A percentile compares a stretch with the other conserved stretches of the same genome.
Conservation (phyloP, 2,888 invertebrate species). For the Eupeodes latifasciatus region DNA sequence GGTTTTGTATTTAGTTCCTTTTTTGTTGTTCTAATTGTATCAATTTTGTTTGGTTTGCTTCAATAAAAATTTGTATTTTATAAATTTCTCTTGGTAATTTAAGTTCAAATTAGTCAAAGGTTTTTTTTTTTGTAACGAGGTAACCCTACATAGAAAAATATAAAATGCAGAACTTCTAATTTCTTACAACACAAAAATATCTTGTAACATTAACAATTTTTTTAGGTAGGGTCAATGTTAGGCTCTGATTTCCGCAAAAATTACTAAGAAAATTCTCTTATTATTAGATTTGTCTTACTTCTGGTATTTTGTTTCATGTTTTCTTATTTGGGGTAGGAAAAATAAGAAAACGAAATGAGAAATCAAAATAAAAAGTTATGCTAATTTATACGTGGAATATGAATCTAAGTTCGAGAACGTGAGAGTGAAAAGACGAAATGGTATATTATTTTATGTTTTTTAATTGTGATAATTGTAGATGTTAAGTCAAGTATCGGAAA, state of each 20-base stretch:
- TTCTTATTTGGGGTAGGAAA: neutral
- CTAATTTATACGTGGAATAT: conserved; percentile 70
- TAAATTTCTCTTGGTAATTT: conserved; percentile 63
- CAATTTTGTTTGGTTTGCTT: conserved; percentile 1
- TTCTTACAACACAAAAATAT: conserved; percentile 29
- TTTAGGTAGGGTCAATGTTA: conserved; percentile 28
- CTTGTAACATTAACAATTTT: conserved; percentile 6
- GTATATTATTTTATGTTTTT: conserved; percentile 27
- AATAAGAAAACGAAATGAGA: conserved; percentile 12
- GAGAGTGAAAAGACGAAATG: conserved; percentile 4
- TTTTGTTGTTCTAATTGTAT: neutral
- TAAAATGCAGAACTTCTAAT: conserved; percentile 44
- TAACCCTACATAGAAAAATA: conserved; percentile 14
- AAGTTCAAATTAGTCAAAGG: conserved; percentile 73
- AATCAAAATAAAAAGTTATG: conserved; percentile 34
- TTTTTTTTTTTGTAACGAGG: conserved; percentile 15
- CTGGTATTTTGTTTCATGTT: neutral
- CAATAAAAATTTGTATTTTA: conserved; percentile 35
- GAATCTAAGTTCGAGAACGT: neutral
- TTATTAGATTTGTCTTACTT: neutral
- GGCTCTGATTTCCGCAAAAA: neutral
- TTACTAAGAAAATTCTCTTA: neutral
- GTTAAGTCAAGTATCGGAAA: too few species aligned
- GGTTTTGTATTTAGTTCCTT: neutral
- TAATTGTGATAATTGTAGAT: too few species aligned